These are phyloP conservation scores for Hydrozoanthus gracilis DNA, from an alignment of 92 coral and sea anemone species.

Conservation along the genomic window DNA sequence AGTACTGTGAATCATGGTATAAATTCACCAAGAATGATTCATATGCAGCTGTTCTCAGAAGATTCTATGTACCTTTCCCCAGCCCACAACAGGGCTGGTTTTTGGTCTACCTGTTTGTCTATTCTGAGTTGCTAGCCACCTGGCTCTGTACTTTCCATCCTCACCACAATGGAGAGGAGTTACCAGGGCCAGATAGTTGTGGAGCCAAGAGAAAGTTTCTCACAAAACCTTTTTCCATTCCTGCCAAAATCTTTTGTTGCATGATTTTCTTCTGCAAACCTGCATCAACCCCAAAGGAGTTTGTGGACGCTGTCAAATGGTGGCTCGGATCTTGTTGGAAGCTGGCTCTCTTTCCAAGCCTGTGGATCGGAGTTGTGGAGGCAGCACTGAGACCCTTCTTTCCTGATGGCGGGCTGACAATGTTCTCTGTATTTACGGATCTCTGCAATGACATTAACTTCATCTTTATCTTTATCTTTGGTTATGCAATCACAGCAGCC, in stretches of 20 bases:
- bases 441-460: slow-evolving; percentile 15
- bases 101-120: neutral
- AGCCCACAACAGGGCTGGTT: slow-evolving; percentile 9
- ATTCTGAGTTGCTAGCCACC: slow-evolving; percentile 5
- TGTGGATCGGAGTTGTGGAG: slow-evolving; percentile 14
- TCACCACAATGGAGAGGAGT: neutral
- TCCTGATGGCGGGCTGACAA: neutral
- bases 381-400: neutral
- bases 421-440: neutral
- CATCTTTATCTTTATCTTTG: slow-evolving; percentile 13
- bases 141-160: slow-evolving; percentile 20
- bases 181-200: slow-evolving; percentile 11
- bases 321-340: slow-evolving; percentile 18
- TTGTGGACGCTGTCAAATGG: slow-evolving; percentile 19
- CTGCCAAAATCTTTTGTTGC: slow-evolving; percentile 2
- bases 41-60: neutral
- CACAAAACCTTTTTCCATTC: slow-evolving; percentile 7
- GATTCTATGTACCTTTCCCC: neutral
- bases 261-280: slow-evolving; percentile 19
- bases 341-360: slow-evolving; percentile 16
- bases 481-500: slow-evolving; percentile 21
- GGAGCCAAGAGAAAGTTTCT: neutral
- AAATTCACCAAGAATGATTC: slow-evolving; percentile 8
- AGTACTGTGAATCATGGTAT: neutral
- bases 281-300: neutral